Base-by-base conservation (phyloP, 2,113 vertebrate species). In the Cyprinodon brontotheroides region DNA sequence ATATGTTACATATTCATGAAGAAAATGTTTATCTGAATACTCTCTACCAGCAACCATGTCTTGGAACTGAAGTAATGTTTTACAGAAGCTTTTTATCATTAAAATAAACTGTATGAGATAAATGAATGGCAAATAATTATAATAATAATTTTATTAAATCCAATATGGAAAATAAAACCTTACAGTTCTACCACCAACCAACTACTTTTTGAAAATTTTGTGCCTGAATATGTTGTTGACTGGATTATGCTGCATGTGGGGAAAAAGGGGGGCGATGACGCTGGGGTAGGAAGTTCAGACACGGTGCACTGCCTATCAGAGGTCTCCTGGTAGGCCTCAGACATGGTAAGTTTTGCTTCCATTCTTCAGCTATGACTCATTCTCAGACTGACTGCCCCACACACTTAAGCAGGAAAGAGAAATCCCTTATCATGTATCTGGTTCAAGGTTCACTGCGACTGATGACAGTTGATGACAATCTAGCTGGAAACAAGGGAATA, bases 391-490 rank as follows among this genome's bases (percentile, higher is more conserved):
- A 62, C 77, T 78, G 50, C 82, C 70, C 67, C 29, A 67, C 37
- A 70, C 90, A 89, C 86, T 80, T 76, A 79, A 61, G 74, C 81
- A 66, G 61, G 66, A 74, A 63, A 64, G 75, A 85, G 85, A 92
- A 92, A 90, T 93, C 89, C 89, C 88, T 92, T 87, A 90, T 90
- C 93, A 93, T 89, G 86, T 91, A 89, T 89, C 88, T 87, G 86
- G 92, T 93, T 94, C 91, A 92, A 93, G 93, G 92, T 93, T 89
- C 78, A 59, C 88, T 93, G 91, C 82, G 68, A 77, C 78, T 93
- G 91, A 93, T 92, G 92, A 92, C 89, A 92, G 89, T 72, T 92
- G 92, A 94, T 92, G 93, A 92, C 88, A 93, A 88, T 88, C 76
- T 85, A 68, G 75, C 37, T 4, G 78, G 87, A 85, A 89, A 70